Percentiles rank a stretch among this genome's conserved stretches.
These are phyloP conservation scores for Sebastes alutus DNA, from an alignment of 2,797 vertebrate genomes.

Conservation along the genomic window DNA sequence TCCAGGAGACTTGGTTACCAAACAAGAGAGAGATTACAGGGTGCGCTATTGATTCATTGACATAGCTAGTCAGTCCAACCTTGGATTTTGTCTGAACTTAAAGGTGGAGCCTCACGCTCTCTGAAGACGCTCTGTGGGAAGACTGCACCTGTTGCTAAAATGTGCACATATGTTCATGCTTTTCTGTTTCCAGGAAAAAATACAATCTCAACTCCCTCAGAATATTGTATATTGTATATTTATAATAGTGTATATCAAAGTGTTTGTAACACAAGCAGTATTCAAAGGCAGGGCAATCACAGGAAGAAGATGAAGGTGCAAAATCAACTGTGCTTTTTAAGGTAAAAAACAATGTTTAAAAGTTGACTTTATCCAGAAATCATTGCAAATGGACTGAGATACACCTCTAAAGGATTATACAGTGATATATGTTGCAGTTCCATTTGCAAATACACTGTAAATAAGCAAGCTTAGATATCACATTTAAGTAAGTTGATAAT, in stretches of 20 bases:
- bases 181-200: background rate
- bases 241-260: no score
- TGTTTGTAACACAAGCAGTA: background rate
- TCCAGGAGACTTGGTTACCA: slow-evolving; percentile 61
- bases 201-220: background rate
- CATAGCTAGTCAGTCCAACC: slow-evolving; percentile 54
- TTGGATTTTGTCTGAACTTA: slow-evolving; percentile 59
- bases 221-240: background rate
- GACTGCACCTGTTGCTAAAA: slow-evolving; percentile 5
- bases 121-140: background rate
- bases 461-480: slow-evolving; percentile 7
- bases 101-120: slow-evolving; percentile 22
- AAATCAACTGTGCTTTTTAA: background rate
- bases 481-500: slow-evolving; percentile 21
- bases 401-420: background rate
- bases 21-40: slow-evolving; percentile 66
- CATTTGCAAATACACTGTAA: background rate
- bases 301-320: background rate
- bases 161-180: background rate
- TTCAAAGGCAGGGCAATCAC: slow-evolving; percentile 5
- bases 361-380: background rate
- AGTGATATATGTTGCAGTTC: background rate
- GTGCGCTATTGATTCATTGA: slow-evolving; percentile 62
- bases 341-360: background rate
- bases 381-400: background rate